Evolutionary conservation across 2,888 invertebrate species (phyloP), one percentile per base, ranked within the genome.

Genomic region (Prosapia bicincta): DNA sequence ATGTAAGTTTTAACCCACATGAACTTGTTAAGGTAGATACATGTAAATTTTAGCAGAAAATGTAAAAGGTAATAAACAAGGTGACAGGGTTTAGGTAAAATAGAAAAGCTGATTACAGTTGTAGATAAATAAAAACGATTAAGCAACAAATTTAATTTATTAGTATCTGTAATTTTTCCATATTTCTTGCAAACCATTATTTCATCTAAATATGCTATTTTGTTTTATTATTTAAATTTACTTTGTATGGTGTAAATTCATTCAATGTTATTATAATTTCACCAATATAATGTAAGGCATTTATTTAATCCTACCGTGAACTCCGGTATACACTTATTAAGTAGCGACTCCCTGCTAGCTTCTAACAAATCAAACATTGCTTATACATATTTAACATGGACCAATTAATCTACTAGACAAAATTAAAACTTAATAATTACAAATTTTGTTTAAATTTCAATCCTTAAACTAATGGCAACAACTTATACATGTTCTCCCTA

Each of bases 131-230:
- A 69, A 67, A 72, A 65, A 67, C 74, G 72, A 74, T 78, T 79
- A 80, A 80, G 80, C 80, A 80, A 80, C 80, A 80, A 80, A 79
- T 79, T 80, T 79, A 78, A 78, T 80, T 79, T 79, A 80, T 80
- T 80, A 80, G 80, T 80, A 80, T 77, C 9, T 72, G 26, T 66
- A 26, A 69, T 65, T 74, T 78, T 78, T 30, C 74, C 77, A 71
- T 74, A 75, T 54, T 54, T 74, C 66, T 69, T 74, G 65, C 66
- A 70, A 75, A 71, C 76, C 72, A 73, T 77, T 38, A 76, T 74
- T 76, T 71, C 69, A 69, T 69, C 76, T 79, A 76, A 76, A 72
- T 69, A 76, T 65, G 72, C 72, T 72, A 73, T 78, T 77, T 77
- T 76, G 74, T 68, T 30, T 69, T 69, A 69, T 32, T 70, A 70